phyloP scores from a whole-genome alignment of 2,113 vertebrate species.

The Azemiops feae region DNA sequence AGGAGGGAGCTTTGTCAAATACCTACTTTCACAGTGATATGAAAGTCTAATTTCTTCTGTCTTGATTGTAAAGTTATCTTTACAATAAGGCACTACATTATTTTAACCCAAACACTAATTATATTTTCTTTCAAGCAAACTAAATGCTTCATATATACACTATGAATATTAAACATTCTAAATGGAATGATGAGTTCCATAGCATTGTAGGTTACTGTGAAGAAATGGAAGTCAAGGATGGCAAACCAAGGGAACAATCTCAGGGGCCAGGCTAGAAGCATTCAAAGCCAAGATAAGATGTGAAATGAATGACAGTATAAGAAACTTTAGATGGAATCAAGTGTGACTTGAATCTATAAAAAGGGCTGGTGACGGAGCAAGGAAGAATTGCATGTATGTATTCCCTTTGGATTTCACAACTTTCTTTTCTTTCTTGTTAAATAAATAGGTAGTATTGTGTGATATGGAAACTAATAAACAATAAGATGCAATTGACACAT shows the following conservation, averaged over 20 bases:
- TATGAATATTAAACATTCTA: background rate
- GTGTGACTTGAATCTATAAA: conserved; percentile 36
- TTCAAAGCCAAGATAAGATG: conserved; percentile 50
- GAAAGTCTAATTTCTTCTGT: background rate
- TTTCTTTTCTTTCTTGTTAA: background rate
- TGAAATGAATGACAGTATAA: conserved; percentile 3
- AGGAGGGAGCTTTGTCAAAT: background rate
- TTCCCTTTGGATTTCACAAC: background rate
- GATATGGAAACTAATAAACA: conserved; percentile 7
- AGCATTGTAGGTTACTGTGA: conserved; percentile 44
- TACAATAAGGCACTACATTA: conserved; percentile 30
- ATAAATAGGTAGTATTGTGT: background rate
- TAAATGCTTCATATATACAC: conserved; percentile 6
- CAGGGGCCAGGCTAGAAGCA: conserved; percentile 46
- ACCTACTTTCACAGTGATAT: background rate
- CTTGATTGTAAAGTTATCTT: conserved; percentile 10
- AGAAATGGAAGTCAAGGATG: conserved; percentile 45
- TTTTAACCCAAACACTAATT: conserved; percentile 45
- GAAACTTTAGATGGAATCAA: conserved; percentile 28
- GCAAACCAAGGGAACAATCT: conserved; percentile 52
- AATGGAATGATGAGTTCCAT: conserved; percentile 39
- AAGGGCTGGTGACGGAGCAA: background rate
- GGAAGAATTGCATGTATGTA: background rate
- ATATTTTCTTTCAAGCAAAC: no score
- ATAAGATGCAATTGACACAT: background rate